Percentiles rank a stretch among this genome's conserved stretches.
phyloP scores from a whole-genome alignment of 2,113 vertebrate species.

The Carassius carassius region DNA sequence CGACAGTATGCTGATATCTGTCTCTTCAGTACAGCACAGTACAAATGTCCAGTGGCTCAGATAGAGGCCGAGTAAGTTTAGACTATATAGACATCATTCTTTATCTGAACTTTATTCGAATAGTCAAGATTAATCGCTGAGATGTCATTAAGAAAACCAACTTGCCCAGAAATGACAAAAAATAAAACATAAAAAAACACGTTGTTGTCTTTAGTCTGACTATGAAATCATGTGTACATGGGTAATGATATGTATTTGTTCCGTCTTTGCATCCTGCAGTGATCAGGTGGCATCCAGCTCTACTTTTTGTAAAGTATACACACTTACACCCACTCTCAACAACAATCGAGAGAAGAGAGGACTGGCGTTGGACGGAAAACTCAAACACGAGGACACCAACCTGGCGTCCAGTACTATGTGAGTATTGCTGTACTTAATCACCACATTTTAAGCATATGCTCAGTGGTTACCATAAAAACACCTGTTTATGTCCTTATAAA shows the following conservation, averaged over 20 bases:
- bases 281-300: constrained; percentile 89
- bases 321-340: constrained; percentile 84
- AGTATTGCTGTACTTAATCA: constrained; percentile 41
- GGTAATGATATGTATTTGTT: not conserved
- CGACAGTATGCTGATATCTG: constrained; percentile 93
- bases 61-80: constrained; percentile 84
- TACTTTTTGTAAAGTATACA: constrained; percentile 92
- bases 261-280: constrained; percentile 62
- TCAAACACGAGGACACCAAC: constrained; percentile 93
- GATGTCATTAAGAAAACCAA: not conserved
- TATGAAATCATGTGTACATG: not conserved
- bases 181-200: not conserved
- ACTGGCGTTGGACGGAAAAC: constrained; percentile 87
- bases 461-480: not conserved
- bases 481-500: not conserved
- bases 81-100: not conserved
- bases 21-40: constrained; percentile 92
- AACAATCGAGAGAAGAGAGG: constrained; percentile 89
- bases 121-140: not conserved
- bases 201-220: not conserved
- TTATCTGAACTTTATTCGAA: not conserved
- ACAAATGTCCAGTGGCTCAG: constrained; percentile 91
- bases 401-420: constrained; percentile 91
- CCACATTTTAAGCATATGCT: not conserved
- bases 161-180: not conserved